Base-by-base conservation (phyloP, 1,140 invertebrate species). In the Scylla paramamosain region DNA sequence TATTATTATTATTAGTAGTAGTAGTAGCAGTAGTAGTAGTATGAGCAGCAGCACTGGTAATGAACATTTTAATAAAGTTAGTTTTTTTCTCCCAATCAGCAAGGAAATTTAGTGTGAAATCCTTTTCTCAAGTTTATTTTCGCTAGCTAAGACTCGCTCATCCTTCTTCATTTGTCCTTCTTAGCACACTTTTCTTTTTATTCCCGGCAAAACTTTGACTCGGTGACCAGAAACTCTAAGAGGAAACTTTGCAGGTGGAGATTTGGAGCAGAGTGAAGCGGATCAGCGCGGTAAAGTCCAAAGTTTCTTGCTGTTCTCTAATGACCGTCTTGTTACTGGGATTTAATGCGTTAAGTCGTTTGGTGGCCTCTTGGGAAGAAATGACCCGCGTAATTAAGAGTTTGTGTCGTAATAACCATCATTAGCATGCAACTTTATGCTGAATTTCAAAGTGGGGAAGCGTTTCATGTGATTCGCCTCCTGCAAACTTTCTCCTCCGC, bases 291-390 rank as follows among this genome's bases (percentile, higher is more conserved):
- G 67, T 12, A 77, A n/a, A 77, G 67, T 77, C 20, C 67, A 77
- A 77, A 77, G 67, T 77, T 77, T 77, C 20, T 77, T 77, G 67
- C 67, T 77, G 67, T 77, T 77, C 67, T 77, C 67, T 77, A 77
- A 77, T 77, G 67, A 77, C 20, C 67, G 67, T 77, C 67, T 77
- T 77, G 67, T 77, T 77, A 77, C 20, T 77, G 67, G 67, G 67
- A 77, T 77, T 77, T 77, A 77, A 77, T 77, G 67, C 67, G 67
- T 77, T 7, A 77, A 25, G 25, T 77, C 67, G 25, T 77, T 77
- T 25, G 67, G 20, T 77, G 67, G 67, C 67, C 67, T 77, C 67
- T 77, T 25, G 67, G 67, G 67, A 20, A n/a, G 67, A 77, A 77
- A 77, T n/a, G 67, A n/a, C 67, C 67, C 67, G 20, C 67, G 67